Percentiles rank a stretch among this genome's conserved stretches.
Conservation (phyloP, 37 sponge, comb jelly and placozoan genomes). For the Crambe crambe region DNA sequence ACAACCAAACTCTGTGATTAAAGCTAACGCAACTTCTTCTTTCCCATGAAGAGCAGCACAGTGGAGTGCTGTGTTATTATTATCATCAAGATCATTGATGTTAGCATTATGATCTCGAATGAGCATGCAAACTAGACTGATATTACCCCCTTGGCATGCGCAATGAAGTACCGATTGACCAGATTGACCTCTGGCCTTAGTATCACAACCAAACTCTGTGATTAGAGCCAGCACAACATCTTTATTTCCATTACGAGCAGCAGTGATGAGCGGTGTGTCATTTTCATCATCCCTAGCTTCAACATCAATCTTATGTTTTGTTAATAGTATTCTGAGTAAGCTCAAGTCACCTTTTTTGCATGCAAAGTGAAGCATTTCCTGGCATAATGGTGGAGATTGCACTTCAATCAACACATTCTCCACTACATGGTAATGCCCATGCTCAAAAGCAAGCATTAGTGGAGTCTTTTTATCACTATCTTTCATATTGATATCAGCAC, state of each 20-base stretch:
- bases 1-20: slow-evolving; percentile 18
- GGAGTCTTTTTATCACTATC: background rate
- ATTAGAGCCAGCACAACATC: too few species aligned
- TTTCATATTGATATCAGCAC: background rate
- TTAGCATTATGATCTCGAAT: background rate
- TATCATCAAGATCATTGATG: background rate
- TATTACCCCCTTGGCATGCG: too few species aligned
- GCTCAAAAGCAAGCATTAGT: background rate
- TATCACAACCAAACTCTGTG: too few species aligned
- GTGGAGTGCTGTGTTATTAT: slow-evolving; percentile 4
- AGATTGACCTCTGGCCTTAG: too few species aligned
- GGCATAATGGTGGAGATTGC: background rate
- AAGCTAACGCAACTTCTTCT: slow-evolving; percentile 2
- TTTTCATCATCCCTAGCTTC: too few species aligned
- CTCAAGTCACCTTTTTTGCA: background rate
- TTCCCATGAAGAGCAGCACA: slow-evolving; percentile 1
- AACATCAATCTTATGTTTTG: too few species aligned
- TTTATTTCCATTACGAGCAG: too few species aligned
- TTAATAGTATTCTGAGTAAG: background rate
- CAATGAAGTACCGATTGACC: too few species aligned
- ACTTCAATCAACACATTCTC: background rate
- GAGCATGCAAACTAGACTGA: background rate
- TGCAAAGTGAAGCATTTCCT: background rate
- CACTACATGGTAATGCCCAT: background rate
- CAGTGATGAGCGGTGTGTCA: background rate